Base-by-base conservation (phyloP, 1,140 invertebrate species). In the Gerris buenoi region DNA sequence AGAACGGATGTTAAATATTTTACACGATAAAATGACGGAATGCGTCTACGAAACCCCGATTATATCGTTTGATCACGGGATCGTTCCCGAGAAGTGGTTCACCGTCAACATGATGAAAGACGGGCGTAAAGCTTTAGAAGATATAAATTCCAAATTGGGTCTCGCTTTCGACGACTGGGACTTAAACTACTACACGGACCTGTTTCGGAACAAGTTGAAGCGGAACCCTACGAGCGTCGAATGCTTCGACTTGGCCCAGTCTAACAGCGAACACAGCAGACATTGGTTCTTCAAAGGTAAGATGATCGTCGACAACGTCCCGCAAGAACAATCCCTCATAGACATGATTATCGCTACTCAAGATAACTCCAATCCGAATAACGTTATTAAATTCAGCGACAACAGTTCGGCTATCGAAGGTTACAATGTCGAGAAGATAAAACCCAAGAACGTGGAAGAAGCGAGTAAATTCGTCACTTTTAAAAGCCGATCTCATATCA, bases 211-310 rank as follows among this genome's bases (percentile, higher is more conserved):
- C 63, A 88, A 90, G 71, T 77, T 96, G 0, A 88, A 90, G 70
- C 82, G 95, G 60, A 96, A 98, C 81, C 95, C 96, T 18, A 98
- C 95, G 0, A 97, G 90, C 76, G 94, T 98, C 0, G 96, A 99
- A 77, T 90, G 95, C 72, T 97, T 98, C 81, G 96, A 98, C 81
- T 83, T 98, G 63, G 95, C 96, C n/a, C 96, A 99, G 78, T 96
- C 93, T 22, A 98, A 98, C 76, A 96, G 90, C 78, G 91, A 95
- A 75, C 91, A 95, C 75, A 93, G 90, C 66, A 80, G 91, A 5
- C 91, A 95, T 79, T 94, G 91, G 91, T 94, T 95, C 76, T 95
- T 95, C 73, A 90, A 87, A 81, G 96, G 96, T 0, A 84, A 86
- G 73, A 86, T 98, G 78, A 77, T 93, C 23, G 81, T 97, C 62